phyloP scores from a whole-genome alignment of 2,797 vertebrate species.

The Catamblyrhynchus diadema region DNA sequence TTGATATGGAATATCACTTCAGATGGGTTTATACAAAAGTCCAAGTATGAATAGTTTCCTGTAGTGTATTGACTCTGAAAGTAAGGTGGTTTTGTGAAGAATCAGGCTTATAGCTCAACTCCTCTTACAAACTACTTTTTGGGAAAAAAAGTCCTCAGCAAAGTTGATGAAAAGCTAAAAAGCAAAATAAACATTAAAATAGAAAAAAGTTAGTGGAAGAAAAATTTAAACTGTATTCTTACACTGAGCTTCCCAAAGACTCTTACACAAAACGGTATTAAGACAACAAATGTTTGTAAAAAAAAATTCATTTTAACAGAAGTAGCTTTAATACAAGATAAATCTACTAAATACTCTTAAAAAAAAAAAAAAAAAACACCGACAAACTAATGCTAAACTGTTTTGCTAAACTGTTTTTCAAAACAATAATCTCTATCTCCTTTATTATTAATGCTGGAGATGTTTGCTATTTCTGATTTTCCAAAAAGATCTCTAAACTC shows the following conservation, averaged over 20 bases:
- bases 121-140: background rate
- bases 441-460: background rate
- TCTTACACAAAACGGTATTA: background rate
- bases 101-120: background rate
- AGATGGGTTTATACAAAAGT: background rate
- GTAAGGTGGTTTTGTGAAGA: background rate
- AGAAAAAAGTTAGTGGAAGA: background rate
- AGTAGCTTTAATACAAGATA: background rate
- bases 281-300: background rate
- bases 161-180: background rate
- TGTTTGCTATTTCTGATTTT: background rate
- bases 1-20: background rate
- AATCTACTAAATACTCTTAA: background rate
- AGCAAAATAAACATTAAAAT: background rate
- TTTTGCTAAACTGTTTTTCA: background rate
- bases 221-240: background rate
- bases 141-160: accelerated
- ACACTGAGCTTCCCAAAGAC: background rate
- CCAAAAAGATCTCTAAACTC: background rate
- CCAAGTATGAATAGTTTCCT: background rate
- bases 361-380: accelerated
- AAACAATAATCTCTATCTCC: background rate
- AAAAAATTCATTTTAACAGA: background rate
- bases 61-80: background rate
- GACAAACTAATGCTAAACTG: background rate